These are phyloP conservation scores for Irena cyanogastra DNA, from an alignment of 2,113 vertebrate species.

Conservation along the genomic window DNA sequence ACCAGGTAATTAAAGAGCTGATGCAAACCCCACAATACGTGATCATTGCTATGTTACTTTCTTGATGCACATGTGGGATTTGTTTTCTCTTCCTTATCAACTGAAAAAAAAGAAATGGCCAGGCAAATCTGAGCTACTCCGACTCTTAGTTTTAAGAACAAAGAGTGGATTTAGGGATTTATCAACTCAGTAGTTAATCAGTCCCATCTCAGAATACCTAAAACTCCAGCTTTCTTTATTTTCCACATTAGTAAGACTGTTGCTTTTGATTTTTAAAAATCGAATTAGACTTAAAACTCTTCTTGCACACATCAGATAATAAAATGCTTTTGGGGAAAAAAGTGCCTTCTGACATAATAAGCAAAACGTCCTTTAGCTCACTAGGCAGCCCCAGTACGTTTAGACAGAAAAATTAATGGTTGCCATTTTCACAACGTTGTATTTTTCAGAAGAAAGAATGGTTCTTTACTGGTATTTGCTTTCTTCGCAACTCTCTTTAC, in stretches of 20 bases:
- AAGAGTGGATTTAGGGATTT: not conserved
- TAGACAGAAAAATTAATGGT: not conserved
- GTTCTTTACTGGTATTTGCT: not conserved
- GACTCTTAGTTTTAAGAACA: not conserved
- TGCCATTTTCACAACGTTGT: not conserved
- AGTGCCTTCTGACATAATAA: not conserved
- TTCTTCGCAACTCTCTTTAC: not conserved
- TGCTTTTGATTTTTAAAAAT: not conserved
- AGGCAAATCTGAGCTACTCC: not conserved
- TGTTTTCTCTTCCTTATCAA: not conserved
- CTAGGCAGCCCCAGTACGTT: not conserved
- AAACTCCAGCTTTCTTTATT: not conserved
- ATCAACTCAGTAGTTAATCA: not conserved
- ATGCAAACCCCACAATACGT: not conserved
- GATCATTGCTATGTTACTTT: not conserved
- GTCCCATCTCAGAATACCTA: not conserved
- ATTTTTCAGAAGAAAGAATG: not conserved
- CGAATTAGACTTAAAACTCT: not conserved
- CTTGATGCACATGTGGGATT: not conserved
- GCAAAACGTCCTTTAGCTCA: not conserved
- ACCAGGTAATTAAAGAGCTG: not conserved
- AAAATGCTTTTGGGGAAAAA: not conserved
- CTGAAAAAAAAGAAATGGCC: not conserved
- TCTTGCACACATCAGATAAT: not conserved
- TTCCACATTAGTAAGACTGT: not conserved